phyloP scores from a whole-genome alignment of 2,888 invertebrate genomes.

The Drosophila cognata region DNA sequence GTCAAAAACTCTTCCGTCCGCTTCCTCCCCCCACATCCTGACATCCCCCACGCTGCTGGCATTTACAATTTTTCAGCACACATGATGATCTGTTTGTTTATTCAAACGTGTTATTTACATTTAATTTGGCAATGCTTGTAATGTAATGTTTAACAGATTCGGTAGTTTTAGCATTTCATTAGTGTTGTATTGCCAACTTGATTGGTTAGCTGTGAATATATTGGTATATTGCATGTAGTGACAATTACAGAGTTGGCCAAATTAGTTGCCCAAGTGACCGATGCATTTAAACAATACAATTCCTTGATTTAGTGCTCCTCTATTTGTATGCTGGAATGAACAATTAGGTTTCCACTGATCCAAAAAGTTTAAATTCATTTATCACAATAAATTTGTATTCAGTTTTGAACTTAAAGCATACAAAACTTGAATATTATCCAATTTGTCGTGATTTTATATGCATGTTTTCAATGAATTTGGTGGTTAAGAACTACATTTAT shows the following conservation, averaged over 20 bases:
- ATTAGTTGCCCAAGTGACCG: neutral
- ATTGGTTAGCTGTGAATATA: slow-evolving; percentile 6
- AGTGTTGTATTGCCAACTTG: slow-evolving; percentile 29
- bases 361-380: neutral
- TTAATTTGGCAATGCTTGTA: slow-evolving; percentile 75
- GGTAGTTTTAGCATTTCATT: slow-evolving; percentile 38
- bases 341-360: neutral
- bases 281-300: neutral
- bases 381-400: neutral
- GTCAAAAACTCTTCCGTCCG: neutral
- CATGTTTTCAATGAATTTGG: neutral
- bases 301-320: neutral
- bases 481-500: neutral
- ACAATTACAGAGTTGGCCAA: slow-evolving; percentile 5
- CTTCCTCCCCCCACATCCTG: neutral
- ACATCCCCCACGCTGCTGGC: slow-evolving; percentile 2
- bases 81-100: slow-evolving; percentile 78
- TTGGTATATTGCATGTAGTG: neutral
- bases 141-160: slow-evolving; percentile 45
- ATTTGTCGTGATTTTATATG: neutral
- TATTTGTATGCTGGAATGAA: neutral
- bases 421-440: neutral
- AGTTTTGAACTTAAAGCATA: neutral
- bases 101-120: slow-evolving; percentile 81
- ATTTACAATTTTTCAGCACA: slow-evolving; percentile 39